These are phyloP conservation scores for Octodon degus DNA, from an alignment of 2,113 vertebrate species.

Conservation along the genomic window DNA sequence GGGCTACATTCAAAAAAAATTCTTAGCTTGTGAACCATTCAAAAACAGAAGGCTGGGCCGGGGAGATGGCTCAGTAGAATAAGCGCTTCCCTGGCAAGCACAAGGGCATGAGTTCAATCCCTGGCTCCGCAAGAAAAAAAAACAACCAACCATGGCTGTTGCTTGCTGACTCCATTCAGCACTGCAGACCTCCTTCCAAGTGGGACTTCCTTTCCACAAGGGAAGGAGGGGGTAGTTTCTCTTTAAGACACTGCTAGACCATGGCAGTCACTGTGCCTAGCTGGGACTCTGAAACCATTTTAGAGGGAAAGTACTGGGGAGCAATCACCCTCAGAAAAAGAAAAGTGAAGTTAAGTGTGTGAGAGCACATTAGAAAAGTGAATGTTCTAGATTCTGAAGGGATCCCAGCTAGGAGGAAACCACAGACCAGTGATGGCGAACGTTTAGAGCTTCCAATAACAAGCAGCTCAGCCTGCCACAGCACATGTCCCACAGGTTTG, in stretches of 20 bases:
- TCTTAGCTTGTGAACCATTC: not conserved
- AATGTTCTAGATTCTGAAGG: not conserved
- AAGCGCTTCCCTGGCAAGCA: no score
- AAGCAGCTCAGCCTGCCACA: no score
- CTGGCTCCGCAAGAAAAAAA: no score
- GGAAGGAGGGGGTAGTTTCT: not conserved
- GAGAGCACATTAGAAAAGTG: not conserved
- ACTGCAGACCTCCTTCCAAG: not conserved
- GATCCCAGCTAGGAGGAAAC: not conserved
- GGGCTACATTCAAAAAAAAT: not conserved
- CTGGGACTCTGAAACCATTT: not conserved
- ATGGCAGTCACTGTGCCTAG: not conserved
- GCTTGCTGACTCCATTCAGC: not conserved
- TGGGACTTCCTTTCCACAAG: not conserved
- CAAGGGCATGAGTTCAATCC: no score
- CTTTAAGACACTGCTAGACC: not conserved
- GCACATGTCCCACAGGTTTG: not conserved
- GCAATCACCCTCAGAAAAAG: not conserved
- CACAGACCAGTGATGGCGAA: not conserved
- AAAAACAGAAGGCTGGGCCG: not conserved
- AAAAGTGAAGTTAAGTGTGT: not conserved
- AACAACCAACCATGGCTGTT: rapidly evolving
- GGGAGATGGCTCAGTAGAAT: no score
- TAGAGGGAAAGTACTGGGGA: not conserved
- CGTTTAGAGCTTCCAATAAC: not conserved